Conservation (phyloP, 2,797 vertebrate species). For the Anguilla obscura region DNA sequence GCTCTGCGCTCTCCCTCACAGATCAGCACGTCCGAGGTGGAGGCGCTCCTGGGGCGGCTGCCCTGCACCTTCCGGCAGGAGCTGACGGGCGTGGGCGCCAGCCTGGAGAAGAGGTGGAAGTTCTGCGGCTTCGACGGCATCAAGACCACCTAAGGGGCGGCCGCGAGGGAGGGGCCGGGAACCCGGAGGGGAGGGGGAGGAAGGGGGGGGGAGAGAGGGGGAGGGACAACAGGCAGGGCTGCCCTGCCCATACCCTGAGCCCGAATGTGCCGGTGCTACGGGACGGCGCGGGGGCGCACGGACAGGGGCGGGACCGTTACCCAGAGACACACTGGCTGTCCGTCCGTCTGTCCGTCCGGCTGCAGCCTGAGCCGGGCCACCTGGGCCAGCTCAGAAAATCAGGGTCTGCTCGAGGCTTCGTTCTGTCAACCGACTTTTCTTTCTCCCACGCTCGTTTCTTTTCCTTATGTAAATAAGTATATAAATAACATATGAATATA, state of each 20-base stretch:
- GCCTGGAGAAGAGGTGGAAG: constrained; percentile 85
- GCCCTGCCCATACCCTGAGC: constrained; percentile 26
- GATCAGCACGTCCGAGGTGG: constrained; percentile 86
- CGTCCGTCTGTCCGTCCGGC: constrained; percentile 21
- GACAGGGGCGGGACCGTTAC: background rate
- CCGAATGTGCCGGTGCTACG: background rate
- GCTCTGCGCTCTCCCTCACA: constrained; percentile 47
- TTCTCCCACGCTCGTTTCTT: constrained; percentile 50
- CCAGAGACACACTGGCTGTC: constrained; percentile 37
- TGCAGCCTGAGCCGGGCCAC: constrained; percentile 41
- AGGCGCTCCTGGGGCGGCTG: constrained; percentile 81
- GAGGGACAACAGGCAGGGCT: background rate
- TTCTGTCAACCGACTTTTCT: constrained; percentile 48
- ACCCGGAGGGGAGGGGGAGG: background rate
- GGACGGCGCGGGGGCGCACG: background rate
- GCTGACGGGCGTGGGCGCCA: constrained; percentile 82
- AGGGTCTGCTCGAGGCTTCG: constrained; percentile 54
- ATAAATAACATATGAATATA: constrained; percentile 68
- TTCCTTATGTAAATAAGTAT: constrained; percentile 66
- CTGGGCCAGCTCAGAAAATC: constrained; percentile 52
- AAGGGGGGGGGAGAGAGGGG: background rate
- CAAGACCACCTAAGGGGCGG: constrained; percentile 73
- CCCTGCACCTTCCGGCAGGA: constrained; percentile 85
- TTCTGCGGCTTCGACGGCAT: constrained; percentile 85
- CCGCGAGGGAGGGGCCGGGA: background rate